phyloP scores from a whole-genome alignment of 2,113 vertebrate genomes.

The Sceloporus undulatus region DNA sequence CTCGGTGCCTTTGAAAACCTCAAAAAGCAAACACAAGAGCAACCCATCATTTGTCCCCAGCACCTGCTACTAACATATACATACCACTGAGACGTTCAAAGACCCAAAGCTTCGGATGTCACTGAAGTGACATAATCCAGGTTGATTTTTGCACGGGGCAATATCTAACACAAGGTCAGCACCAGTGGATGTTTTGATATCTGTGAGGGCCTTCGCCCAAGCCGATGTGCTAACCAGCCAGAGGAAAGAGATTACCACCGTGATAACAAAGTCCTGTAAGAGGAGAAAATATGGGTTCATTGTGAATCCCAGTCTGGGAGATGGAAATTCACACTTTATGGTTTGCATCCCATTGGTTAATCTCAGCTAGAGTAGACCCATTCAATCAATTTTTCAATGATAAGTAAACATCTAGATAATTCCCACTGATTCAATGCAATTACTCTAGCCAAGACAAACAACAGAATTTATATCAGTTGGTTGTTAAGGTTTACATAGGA shows the following conservation, averaged over 20 bases:
- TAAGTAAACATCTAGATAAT: no score
- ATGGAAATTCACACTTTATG: neutral
- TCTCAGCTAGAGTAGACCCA: no score
- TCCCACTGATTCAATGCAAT: no score
- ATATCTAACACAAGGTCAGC: conserved; percentile 69
- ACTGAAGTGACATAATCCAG: conserved; percentile 32
- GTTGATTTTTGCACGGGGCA: fast-evolving
- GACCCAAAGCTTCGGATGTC: conserved; percentile 73
- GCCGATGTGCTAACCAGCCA: conserved; percentile 93
- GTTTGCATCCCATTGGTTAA: no score
- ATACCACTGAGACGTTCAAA: conserved; percentile 86
- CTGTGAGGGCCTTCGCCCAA: conserved; percentile 92
- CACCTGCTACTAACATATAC: neutral
- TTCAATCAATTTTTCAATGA: no score
- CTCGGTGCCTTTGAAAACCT: no score
- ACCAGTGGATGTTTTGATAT: conserved; percentile 89
- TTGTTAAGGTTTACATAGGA: neutral
- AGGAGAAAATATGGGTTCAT: neutral
- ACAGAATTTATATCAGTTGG: no score
- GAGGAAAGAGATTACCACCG: conserved; percentile 89
- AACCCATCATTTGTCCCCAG: neutral
- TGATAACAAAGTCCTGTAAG: conserved; percentile 88
- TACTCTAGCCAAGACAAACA: no score
- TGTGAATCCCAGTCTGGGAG: neutral
- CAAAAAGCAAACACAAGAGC: neutral